Conservation (phyloP, 2,888 invertebrate species). For the Leptopilina myrica region DNA sequence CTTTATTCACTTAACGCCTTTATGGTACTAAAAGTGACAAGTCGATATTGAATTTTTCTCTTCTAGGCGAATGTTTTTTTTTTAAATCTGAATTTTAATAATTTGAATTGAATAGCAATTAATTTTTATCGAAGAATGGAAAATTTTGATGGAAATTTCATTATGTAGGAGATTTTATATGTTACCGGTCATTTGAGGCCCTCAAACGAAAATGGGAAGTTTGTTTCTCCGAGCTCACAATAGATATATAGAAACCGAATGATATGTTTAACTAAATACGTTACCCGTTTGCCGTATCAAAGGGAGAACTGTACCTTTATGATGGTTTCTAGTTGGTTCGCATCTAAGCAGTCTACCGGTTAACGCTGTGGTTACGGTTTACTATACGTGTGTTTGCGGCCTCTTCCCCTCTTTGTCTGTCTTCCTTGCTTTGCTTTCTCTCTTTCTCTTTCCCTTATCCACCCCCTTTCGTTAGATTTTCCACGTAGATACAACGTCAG, state of each 20-base stretch:
- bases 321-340: slow-evolving; percentile 73
- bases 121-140: too few relatives aligned
- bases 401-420: neutral
- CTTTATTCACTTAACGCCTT: slow-evolving; percentile 40
- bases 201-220: slow-evolving; percentile 75
- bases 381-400: slow-evolving; percentile 50
- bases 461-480: slow-evolving; percentile 10
- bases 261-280: slow-evolving; percentile 75
- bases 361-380: slow-evolving; percentile 64
- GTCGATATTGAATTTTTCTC: slow-evolving; percentile 20
- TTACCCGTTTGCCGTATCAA: slow-evolving; percentile 72
- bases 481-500: slow-evolving; percentile 29
- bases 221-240: slow-evolving; percentile 71
- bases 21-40: slow-evolving; percentile 40
- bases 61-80: too few relatives aligned
- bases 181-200: slow-evolving; percentile 51
- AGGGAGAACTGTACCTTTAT: slow-evolving; percentile 74
- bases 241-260: slow-evolving; percentile 73
- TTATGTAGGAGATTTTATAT: neutral
- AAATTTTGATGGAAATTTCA: too few relatives aligned
- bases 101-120: too few relatives aligned
- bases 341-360: slow-evolving; percentile 68
- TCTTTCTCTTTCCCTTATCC: neutral
- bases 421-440: neutral
- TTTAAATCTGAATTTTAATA: too few relatives aligned